Evolutionary conservation across 1,140 invertebrate genomes (phyloP).

Genomic region (Lasioglossum albipes): DNA sequence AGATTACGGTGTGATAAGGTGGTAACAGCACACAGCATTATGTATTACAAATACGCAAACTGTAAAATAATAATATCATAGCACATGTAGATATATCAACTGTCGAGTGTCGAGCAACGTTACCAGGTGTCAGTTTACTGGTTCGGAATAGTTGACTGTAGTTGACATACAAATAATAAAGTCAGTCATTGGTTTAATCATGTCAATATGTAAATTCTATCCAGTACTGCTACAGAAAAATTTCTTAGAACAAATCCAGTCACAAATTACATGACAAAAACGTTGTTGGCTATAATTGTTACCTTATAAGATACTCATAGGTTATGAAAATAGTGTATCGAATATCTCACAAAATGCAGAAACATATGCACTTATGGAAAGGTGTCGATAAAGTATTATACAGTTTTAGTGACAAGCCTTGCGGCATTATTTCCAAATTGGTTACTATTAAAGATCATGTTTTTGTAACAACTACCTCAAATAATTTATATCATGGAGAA

Average conservation of each 20-base stretch:
- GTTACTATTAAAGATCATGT: slow-evolving; percentile 69
- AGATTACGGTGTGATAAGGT: too few relatives aligned
- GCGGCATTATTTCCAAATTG: slow-evolving; percentile 71
- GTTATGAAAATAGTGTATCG: slow-evolving; percentile 65
- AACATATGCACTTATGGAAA: slow-evolving; percentile 74
- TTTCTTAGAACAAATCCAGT: slow-evolving; percentile 41
- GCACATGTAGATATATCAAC: too few relatives aligned
- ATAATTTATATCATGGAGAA: slow-evolving; percentile 72
- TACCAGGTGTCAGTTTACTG: too few relatives aligned
- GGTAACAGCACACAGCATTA: too few relatives aligned
- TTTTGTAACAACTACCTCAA: slow-evolving; percentile 72
- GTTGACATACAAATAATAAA: not conserved
- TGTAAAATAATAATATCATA: too few relatives aligned
- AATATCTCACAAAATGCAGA: slow-evolving; percentile 67
- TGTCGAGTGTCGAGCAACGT: too few relatives aligned
- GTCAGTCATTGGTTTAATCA: slow-evolving; percentile 47
- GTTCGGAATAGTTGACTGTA: too few relatives aligned
- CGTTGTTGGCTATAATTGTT: slow-evolving; percentile 25
- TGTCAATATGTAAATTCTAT: slow-evolving; percentile 45
- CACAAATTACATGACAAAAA: slow-evolving; percentile 69
- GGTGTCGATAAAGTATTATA: slow-evolving; percentile 70
- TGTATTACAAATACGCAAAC: too few relatives aligned
- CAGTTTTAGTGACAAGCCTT: slow-evolving; percentile 67
- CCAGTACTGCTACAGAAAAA: slow-evolving; percentile 15
- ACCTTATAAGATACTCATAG: slow-evolving; percentile 29